These are phyloP conservation scores for human DNA, from an alignment of 2,113 vertebrate species.

Conservation along the genomic window GRCh38 chr16:57982001-57982500, in stretches of 20 bases:
- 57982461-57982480: background rate
- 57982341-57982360: background rate
- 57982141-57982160: background rate
- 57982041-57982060: background rate
- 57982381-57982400: background rate
- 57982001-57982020: background rate
- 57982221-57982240: background rate
- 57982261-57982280: background rate
- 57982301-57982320: background rate
- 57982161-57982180: background rate
- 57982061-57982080: background rate
- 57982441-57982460: background rate
- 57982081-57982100: background rate
- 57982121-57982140: background rate
- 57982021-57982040: background rate
- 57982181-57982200: background rate
- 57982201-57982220: background rate
- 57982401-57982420: background rate
- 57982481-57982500: background rate
- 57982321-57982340: background rate
- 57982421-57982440: background rate
- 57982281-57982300: background rate
- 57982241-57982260: background rate
- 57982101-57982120: background rate
- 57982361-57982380: background rate